These are phyloP conservation scores for Melinopterus prodromus DNA, from an alignment of 2,888 invertebrate genomes.

Conservation along the genomic window DNA sequence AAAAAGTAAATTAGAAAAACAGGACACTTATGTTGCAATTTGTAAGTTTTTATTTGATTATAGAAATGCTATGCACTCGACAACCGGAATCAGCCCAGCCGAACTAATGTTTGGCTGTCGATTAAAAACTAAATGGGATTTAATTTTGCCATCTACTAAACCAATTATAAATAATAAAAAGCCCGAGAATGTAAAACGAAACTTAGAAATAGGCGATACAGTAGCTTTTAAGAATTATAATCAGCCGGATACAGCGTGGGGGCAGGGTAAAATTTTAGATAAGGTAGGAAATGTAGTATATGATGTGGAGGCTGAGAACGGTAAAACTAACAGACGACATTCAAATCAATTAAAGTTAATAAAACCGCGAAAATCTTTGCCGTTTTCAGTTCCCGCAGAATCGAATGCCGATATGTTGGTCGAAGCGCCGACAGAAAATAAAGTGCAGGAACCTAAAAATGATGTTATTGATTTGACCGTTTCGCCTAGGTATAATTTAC, in stretches of 20 bases:
- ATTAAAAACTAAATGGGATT: no score
- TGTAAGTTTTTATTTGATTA: no score
- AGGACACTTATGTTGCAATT: no score
- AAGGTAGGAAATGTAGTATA: background rate
- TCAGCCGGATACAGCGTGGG: background rate
- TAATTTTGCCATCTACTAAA: no score
- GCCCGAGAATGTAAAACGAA: no score
- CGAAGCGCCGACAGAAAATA: background rate
- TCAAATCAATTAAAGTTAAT: background rate
- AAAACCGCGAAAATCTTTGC: background rate
- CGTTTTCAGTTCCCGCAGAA: background rate
- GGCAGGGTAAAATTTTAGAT: background rate
- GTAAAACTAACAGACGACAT: background rate
- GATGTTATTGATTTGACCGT: background rate
- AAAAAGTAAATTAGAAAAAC: no score
- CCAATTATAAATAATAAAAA: no score
- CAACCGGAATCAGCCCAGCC: no score
- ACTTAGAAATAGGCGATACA: no score
- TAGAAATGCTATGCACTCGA: no score
- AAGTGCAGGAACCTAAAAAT: background rate
- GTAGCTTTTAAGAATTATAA: no score
- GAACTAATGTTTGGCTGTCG: no score
- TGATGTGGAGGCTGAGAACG: background rate
- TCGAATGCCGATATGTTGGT: background rate
- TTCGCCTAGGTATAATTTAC: background rate